Evolutionary conservation across 1,140 invertebrate species (phyloP), one percentile per base, ranked within the genome.

Genomic region (Sycophaga agraensis): DNA sequence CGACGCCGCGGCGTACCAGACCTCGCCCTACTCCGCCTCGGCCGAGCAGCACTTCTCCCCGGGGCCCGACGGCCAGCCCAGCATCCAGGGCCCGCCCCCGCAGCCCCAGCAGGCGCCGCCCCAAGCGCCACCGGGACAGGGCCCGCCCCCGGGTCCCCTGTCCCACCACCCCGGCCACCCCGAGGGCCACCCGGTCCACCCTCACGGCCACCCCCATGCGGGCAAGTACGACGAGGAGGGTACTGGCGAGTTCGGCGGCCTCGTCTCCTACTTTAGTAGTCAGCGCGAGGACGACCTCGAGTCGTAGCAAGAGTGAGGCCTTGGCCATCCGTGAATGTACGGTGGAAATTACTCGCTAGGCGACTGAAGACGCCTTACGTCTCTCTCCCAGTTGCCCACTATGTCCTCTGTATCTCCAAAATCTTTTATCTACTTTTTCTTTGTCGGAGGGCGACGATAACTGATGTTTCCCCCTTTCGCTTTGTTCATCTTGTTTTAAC

Each of bases 181-280:
- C 14, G 21, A 43, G 26, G 31, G 19, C 9, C 43, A 48, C 22
- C 28, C 45, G 5, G 62, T 11, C 48, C 67, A 56, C 40, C 21
- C 64, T 16, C 53, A 56, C 16, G 56, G 45, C 0, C 56, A 58
- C 14, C 55, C 55, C 2, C 12, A 39, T 60, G 66, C 65, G 28
- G 66, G 67, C 42, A 69, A 67, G 39, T 78, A 78, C 59, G 78
- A 79, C 31, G 85, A 86, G 53, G 84, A 87, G 65, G 84, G 85
- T 42, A 82, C 84, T 45, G 84, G 89, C 28, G 90, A 90, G 70
- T 92, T 91, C 76, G 89, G 89, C n/a, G 90, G 90, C 14, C 81
- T 92, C 59, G 90, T 92, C n/a, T 92, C 90, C 60, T 93, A 93
- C 77, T 92, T 92, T 79, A 92, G 90, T 59, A 91, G 90, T 77